phyloP scores from a whole-genome alignment of 2,113 vertebrate genomes.

The Argyrosomus japonicus region DNA sequence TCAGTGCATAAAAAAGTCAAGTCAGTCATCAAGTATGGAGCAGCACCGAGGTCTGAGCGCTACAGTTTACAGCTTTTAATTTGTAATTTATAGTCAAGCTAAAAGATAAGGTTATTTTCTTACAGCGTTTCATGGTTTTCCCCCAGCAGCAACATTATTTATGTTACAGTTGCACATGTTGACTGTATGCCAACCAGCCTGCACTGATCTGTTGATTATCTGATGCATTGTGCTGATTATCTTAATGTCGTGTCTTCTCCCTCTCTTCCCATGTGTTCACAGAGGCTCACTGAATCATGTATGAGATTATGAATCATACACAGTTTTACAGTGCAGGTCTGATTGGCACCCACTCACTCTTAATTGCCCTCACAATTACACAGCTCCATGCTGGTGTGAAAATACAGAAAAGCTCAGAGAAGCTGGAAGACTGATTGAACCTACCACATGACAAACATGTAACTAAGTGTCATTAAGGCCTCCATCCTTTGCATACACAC shows the following conservation, averaged over 20 bases:
- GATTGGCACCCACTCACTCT: conserved; percentile 6
- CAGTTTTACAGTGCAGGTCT: conserved; percentile 17
- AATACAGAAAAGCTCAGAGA: conserved; percentile 33
- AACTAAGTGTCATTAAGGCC: conserved; percentile 14
- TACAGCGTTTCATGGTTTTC: not conserved
- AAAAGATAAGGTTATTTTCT: not conserved
- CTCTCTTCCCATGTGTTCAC: conserved; percentile 7
- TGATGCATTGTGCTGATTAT: conserved; percentile 4
- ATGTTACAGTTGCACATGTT: not conserved
- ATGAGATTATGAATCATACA: conserved; percentile 17
- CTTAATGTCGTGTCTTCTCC: not conserved
- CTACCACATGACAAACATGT: conserved; percentile 11
- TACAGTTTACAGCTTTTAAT: not conserved
- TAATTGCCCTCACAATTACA: conserved; percentile 34
- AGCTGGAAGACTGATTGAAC: conserved; percentile 18
- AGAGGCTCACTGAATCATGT: conserved; percentile 5
- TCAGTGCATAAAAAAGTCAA: not conserved
- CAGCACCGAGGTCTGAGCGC: not conserved
- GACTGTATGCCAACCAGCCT: not conserved
- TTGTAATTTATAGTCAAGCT: not conserved
- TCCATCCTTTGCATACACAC: not conserved
- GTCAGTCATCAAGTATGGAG: not conserved
- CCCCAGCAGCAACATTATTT: not conserved
- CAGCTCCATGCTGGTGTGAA: conserved; percentile 21
- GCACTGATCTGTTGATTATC: not conserved